These are phyloP conservation scores for Myocastor coypus DNA, from an alignment of 2,113 vertebrate genomes.

Conservation along the genomic window DNA sequence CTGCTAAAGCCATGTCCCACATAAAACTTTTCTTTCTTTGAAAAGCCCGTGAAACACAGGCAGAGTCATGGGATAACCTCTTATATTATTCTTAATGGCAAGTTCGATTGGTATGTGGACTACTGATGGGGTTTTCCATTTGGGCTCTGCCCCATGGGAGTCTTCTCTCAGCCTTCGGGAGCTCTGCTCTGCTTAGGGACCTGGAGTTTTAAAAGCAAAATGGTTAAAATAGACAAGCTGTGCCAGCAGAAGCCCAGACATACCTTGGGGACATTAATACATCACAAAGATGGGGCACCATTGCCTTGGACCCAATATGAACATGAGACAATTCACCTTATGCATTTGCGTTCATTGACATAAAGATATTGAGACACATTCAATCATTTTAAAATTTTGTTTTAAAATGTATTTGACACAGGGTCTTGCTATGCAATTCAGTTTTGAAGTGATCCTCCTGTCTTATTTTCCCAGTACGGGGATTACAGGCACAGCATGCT, in stretches of 20 bases:
- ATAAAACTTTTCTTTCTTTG: constrained; percentile 45
- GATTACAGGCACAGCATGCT: too few relatives aligned
- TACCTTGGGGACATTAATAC: not conserved
- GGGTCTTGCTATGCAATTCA: too few relatives aligned
- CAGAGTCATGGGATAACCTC: not conserved
- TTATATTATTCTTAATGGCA: constrained; percentile 66
- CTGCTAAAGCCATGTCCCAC: constrained; percentile 46
- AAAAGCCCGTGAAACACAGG: constrained; percentile 25
- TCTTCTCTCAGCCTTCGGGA: not conserved
- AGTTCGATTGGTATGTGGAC: constrained; percentile 54
- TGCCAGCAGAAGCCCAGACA: not conserved
- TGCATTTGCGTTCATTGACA: constrained; percentile 30
- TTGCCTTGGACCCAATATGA: constrained; percentile 31
- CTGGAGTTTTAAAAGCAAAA: constrained; percentile 28
- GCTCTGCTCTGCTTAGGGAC: not conserved
- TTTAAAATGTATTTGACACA: not conserved
- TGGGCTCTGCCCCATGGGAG: constrained; percentile 34
- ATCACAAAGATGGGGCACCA: constrained; percentile 7
- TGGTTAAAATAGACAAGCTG: constrained; percentile 63
- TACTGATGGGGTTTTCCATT: constrained; percentile 67
- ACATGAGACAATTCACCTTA: not conserved
- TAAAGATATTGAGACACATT: constrained; percentile 29
- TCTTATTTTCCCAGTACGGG: too few relatives aligned
- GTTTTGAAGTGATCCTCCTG: too few relatives aligned
- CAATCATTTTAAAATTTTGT: constrained; percentile 13